Evolutionary conservation across 2,113 vertebrate species (phyloP).

Genomic region (Pitta sordida): DNA sequence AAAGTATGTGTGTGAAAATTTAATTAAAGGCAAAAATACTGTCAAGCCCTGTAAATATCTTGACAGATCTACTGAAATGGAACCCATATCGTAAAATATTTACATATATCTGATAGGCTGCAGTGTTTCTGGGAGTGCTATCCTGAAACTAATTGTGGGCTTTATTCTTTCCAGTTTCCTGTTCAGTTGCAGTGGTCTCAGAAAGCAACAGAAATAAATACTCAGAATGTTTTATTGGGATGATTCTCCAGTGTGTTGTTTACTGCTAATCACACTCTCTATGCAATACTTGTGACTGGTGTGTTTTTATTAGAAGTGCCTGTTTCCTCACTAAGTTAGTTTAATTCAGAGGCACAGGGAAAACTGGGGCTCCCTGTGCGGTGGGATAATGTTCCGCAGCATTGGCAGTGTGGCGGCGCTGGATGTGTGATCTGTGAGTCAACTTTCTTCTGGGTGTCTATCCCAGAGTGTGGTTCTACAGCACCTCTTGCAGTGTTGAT

Average conservation of each 20-base stretch:
- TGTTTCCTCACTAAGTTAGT: neutral
- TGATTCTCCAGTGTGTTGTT: constrained; percentile 21
- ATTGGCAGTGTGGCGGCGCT: neutral
- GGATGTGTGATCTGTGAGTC: neutral
- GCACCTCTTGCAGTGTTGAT: neutral
- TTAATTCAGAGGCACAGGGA: neutral
- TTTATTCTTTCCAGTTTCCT: constrained; percentile 19
- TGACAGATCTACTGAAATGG: constrained; percentile 72
- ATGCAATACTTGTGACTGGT: neutral
- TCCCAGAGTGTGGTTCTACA: neutral
- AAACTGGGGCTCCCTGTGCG: neutral
- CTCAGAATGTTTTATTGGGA: neutral
- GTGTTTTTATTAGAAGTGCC: neutral
- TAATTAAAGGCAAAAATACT: constrained; percentile 77
- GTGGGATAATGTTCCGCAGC: neutral
- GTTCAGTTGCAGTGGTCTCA: neutral
- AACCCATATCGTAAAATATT: constrained; percentile 67
- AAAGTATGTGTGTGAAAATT: constrained; percentile 77
- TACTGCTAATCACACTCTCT: neutral
- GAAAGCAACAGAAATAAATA: neutral
- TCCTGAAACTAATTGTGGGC: constrained; percentile 30
- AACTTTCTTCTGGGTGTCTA: neutral
- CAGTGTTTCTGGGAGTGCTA: constrained; percentile 21
- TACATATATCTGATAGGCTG: constrained; percentile 62
- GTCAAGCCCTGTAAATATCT: constrained; percentile 75